Percentiles rank a stretch among this genome's conserved stretches.
Conservation (phyloP, 1,140 invertebrate species). For the Brachionus sp. region DNA sequence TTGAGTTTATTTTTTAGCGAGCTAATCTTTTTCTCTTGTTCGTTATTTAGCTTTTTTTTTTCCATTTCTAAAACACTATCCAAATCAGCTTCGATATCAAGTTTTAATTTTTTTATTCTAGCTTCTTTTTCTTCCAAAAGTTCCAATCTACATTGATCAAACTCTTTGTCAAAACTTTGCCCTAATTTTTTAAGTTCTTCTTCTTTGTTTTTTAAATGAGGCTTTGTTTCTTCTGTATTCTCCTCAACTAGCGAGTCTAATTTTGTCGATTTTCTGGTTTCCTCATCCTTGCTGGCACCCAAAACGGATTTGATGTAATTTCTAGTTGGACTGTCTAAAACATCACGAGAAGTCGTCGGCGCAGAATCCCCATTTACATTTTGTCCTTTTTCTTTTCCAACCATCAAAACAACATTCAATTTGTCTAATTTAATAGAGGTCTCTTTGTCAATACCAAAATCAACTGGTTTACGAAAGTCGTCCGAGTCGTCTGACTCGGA, state of each 20-base stretch:
- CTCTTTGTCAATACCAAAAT: constrained; percentile 45
- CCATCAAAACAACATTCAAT: constrained; percentile 8
- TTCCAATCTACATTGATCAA: constrained; percentile 27
- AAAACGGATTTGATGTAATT: constrained; percentile 23
- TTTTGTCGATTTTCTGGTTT: background rate
- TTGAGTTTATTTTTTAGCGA: background rate
- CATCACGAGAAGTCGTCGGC: constrained; percentile 25
- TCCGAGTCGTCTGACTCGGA: constrained; percentile 17
- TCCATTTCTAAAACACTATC: background rate
- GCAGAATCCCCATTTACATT: background rate
- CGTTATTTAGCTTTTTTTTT: background rate
- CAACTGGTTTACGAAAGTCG: constrained; percentile 32
- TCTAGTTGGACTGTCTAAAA: constrained; percentile 27
- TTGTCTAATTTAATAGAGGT: constrained; percentile 19
- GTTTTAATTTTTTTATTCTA: constrained; percentile 8
- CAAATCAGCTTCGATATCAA: constrained; percentile 6
- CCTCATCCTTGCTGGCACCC: background rate
- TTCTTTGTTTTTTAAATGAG: background rate
- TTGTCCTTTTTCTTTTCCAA: background rate
- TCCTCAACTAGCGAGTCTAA: constrained; percentile 7
- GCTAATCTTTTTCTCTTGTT: background rate
- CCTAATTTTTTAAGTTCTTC: background rate
- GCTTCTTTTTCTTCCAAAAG: constrained; percentile 31
- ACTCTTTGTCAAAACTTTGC: background rate
- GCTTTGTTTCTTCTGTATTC: background rate